Evolutionary conservation across 2,113 vertebrate species (phyloP).

Genomic region (Edolisoma coerulescens): DNA sequence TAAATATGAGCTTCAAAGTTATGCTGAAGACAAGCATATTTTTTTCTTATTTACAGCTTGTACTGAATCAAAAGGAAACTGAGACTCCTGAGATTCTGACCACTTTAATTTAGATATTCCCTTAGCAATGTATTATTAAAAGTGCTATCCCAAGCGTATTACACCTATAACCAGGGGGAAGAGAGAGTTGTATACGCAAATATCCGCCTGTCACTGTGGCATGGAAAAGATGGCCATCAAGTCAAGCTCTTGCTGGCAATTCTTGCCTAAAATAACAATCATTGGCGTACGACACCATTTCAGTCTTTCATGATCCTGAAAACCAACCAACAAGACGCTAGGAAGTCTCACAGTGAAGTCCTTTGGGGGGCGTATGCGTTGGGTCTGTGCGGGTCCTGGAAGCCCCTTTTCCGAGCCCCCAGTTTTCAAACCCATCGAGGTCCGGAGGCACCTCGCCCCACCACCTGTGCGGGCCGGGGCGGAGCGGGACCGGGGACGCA

Average conservation of each 20-base stretch:
- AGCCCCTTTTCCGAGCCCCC: not conserved
- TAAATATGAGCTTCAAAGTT: not conserved
- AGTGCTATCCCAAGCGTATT: not conserved
- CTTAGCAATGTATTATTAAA: not conserved
- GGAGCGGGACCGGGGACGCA: too few species aligned
- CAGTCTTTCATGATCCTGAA: not conserved
- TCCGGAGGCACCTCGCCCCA: too few species aligned
- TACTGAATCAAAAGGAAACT: not conserved
- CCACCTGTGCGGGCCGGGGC: rapidly evolving
- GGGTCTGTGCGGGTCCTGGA: rapidly evolving
- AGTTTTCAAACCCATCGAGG: not conserved
- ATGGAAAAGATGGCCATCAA: not conserved
- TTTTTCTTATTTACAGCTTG: not conserved
- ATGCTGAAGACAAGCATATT: not conserved
- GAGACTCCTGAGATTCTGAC: not conserved
- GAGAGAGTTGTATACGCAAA: not conserved
- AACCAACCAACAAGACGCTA: not conserved
- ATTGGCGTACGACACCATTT: not conserved
- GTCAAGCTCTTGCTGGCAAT: not conserved
- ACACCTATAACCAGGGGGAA: not conserved
- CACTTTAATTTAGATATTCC: not conserved
- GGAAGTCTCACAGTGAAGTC: not conserved
- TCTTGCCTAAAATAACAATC: not conserved
- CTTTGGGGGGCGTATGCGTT: not conserved
- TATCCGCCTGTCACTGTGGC: not conserved